phyloP scores from a whole-genome alignment of 2,113 vertebrate species.

The Peromyscus polionotus region DNA sequence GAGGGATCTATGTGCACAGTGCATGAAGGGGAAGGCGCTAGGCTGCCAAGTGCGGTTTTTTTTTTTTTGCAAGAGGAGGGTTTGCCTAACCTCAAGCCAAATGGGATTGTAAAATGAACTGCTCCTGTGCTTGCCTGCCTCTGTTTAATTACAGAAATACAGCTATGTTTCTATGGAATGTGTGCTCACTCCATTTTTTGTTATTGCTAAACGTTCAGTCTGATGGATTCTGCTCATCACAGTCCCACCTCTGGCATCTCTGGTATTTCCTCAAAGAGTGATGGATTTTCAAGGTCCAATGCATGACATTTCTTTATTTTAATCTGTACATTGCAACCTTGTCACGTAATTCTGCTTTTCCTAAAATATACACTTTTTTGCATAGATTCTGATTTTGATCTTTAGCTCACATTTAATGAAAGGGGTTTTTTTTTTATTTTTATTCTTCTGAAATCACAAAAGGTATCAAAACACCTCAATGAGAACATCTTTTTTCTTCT shows the following conservation, averaged over 20 bases:
- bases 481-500: neutral
- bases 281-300: neutral
- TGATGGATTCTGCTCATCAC: neutral
- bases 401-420: constrained; percentile 30
- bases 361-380: constrained; percentile 26
- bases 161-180: neutral
- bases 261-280: constrained; percentile 55
- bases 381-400: constrained; percentile 45
- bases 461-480: constrained; percentile 1
- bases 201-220: neutral
- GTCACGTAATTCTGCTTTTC: constrained; percentile 40
- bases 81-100: neutral
- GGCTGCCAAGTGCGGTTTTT: too few relatives aligned
- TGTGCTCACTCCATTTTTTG: neutral
- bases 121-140: neutral
- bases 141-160: neutral
- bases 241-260: neutral
- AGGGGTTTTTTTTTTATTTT: neutral
- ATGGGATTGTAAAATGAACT: neutral
- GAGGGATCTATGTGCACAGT: too few relatives aligned
- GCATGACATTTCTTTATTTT: constrained; percentile 29
- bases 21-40: neutral
- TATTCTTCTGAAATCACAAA: constrained; percentile 19
- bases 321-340: neutral
- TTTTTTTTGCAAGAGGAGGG: neutral